Evolutionary conservation across 1,140 invertebrate genomes (phyloP).

Genomic region (Neuroterus valhalla): DNA sequence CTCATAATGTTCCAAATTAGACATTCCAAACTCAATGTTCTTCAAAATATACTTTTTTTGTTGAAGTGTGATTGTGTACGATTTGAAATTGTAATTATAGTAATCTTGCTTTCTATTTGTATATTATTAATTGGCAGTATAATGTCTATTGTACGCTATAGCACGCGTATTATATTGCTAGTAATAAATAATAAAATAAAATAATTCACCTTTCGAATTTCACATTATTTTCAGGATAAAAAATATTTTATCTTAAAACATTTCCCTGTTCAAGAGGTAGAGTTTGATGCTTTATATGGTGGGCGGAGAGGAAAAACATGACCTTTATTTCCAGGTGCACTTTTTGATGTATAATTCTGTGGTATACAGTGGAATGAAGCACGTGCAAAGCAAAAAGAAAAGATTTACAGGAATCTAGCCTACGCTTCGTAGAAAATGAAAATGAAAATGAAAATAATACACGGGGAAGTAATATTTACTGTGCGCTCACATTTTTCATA

Average conservation of each 20-base stretch:
- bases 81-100: too few relatives aligned
- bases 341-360: neutral
- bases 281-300: neutral
- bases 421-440: slow-evolving; percentile 1
- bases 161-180: too few relatives aligned
- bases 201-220: neutral
- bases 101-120: too few relatives aligned
- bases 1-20: too few relatives aligned
- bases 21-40: too few relatives aligned
- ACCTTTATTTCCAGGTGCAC: neutral
- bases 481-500: slow-evolving; percentile 28
- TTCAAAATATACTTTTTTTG: too few relatives aligned
- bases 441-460: slow-evolving; percentile 8
- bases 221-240: neutral
- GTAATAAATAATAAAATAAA: too few relatives aligned
- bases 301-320: neutral
- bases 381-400: slow-evolving; percentile 13
- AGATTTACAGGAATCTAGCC: neutral
- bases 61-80: too few relatives aligned
- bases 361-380: neutral
- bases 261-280: too few relatives aligned
- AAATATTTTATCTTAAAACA: neutral
- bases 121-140: too few relatives aligned
- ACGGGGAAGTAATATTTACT: neutral
- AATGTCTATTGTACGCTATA: too few relatives aligned